Evolutionary conservation across 2,113 vertebrate genomes (phyloP).

Genomic region (Gasterosteus aculeatus): DNA sequence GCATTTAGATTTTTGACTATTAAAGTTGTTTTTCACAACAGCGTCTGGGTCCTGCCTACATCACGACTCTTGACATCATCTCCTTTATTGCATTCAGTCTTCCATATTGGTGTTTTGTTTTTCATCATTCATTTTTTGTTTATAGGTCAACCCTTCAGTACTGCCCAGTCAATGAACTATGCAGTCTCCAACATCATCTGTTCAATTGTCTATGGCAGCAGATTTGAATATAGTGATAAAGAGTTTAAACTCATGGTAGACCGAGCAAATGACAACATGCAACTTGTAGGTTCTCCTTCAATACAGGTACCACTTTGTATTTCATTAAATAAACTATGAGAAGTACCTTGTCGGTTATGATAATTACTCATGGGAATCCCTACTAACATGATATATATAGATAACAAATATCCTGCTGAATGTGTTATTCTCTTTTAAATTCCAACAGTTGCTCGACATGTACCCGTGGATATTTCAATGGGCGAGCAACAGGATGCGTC

Average conservation of each 20-base stretch:
- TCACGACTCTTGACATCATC: too few relatives aligned
- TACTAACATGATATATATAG: not conserved
- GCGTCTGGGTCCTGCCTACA: too few relatives aligned
- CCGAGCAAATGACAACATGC: not conserved
- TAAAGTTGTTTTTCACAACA: too few relatives aligned
- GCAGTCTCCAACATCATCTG: not conserved
- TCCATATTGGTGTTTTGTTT: not conserved
- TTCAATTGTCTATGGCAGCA: slow-evolving; percentile 4
- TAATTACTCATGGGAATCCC: not conserved
- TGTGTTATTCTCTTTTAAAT: not conserved
- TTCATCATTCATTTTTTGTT: not conserved
- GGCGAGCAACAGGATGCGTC: not conserved
- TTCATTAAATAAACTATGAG: too few relatives aligned
- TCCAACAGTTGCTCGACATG: not conserved
- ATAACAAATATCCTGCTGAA: not conserved
- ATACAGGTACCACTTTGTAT: not conserved
- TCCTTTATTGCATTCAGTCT: not conserved
- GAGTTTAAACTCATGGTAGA: not conserved
- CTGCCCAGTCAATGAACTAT: not conserved
- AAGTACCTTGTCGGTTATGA: too few relatives aligned
- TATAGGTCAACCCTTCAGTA: not conserved
- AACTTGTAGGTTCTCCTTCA: not conserved
- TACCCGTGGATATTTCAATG: not conserved
- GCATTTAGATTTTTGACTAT: too few relatives aligned
- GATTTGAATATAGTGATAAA: slow-evolving; percentile 3